These are phyloP conservation scores for Lacanobia wlatinum DNA, from an alignment of 2,888 invertebrate species.

Conservation along the genomic window DNA sequence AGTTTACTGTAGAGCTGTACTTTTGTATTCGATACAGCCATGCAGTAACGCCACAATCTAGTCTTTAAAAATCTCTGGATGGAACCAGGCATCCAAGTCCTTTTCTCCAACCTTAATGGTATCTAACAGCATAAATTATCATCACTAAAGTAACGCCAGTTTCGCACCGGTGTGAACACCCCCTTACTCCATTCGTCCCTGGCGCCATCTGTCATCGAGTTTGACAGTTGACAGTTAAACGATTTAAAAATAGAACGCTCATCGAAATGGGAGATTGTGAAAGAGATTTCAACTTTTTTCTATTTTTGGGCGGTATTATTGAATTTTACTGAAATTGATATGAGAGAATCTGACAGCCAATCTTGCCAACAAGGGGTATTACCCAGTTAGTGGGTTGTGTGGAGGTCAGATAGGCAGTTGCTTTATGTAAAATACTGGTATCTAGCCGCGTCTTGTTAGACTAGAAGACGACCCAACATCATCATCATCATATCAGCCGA, in stretches of 20 bases:
- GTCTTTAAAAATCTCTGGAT: background rate
- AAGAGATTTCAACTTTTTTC: conserved; percentile 38
- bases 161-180: conserved; percentile 43
- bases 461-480: no score
- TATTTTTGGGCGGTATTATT: conserved; percentile 10
- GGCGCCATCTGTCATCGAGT: conserved; percentile 89
- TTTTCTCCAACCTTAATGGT: conserved; percentile 6
- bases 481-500: no score
- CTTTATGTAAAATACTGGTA: background rate
- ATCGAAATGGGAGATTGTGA: conserved; percentile 38
- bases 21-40: background rate
- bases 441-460: background rate
- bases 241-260: conserved; percentile 84
- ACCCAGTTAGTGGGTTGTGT: background rate
- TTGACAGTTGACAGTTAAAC: conserved; percentile 87
- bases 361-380: background rate
- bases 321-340: background rate
- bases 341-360: background rate
- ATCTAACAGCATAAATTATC: conserved; percentile 26
- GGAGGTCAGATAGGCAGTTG: background rate
- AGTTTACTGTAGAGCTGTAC: background rate
- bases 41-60: background rate
- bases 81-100: background rate
- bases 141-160: conserved; percentile 18
- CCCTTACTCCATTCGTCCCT: conserved; percentile 66